Evolutionary conservation across 1,140 invertebrate genomes (phyloP).

Genomic region (Agraylea sexmaculata): DNA sequence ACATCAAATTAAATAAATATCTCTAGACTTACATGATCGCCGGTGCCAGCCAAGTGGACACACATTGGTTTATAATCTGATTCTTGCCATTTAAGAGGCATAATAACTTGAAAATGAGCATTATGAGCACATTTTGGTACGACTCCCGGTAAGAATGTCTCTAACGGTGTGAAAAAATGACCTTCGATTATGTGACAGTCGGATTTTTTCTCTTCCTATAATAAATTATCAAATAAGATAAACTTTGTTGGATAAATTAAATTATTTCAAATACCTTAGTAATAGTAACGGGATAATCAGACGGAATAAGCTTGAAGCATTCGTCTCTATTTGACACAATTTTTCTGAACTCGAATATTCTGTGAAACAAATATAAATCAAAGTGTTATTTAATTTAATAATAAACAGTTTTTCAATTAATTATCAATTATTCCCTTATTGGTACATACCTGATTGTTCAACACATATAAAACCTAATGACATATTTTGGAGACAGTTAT

Average conservation of each 20-base stretch:
- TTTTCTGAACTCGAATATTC: slow-evolving; percentile 85
- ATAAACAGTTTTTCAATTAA: slow-evolving; percentile 4
- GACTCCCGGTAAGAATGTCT: slow-evolving; percentile 69
- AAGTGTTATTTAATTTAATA: neutral
- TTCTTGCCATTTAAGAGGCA: slow-evolving; percentile 70
- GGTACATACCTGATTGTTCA: no score
- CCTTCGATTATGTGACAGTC: slow-evolving; percentile 76
- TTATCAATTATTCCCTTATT: no score
- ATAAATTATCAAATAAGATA: slow-evolving; percentile 12
- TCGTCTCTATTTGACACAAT: slow-evolving; percentile 69
- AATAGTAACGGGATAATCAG: slow-evolving; percentile 78
- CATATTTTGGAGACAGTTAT: no score
- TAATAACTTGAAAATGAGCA: slow-evolving; percentile 68
- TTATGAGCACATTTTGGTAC: slow-evolving; percentile 73
- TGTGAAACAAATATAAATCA: slow-evolving; percentile 35
- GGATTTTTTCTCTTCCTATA: slow-evolving; percentile 62
- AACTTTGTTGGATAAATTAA: slow-evolving; percentile 10
- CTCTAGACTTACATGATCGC: slow-evolving; percentile 81
- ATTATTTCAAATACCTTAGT: slow-evolving; percentile 53
- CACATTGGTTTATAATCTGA: slow-evolving; percentile 69
- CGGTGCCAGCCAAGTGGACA: slow-evolving; percentile 92
- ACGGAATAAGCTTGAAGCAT: slow-evolving; percentile 71
- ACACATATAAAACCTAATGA: no score
- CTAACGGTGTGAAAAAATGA: slow-evolving; percentile 79
- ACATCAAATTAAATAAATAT: slow-evolving; percentile 11